A percentile compares a stretch with the other conserved stretches of the same genome.
Evolutionary conservation across 1,140 invertebrate species (phyloP).

Genomic region (Portunus trituberculatus): DNA sequence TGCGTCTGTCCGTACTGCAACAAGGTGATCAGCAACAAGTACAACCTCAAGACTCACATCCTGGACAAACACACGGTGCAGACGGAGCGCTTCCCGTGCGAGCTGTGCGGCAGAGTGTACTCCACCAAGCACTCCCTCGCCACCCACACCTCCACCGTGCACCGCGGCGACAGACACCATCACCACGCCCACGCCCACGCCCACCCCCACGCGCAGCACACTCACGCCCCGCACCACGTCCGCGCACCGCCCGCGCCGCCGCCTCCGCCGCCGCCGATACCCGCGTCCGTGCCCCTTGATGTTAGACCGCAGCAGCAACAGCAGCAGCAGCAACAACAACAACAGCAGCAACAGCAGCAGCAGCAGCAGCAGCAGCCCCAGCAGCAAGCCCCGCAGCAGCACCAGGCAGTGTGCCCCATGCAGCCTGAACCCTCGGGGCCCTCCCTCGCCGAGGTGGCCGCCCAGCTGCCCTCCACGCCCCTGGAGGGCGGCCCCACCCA

Average conservation of each 20-base stretch:
- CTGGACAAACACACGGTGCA: conserved; percentile 77
- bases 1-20: conserved; percentile 79
- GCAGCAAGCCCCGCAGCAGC: neutral
- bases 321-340: conserved; percentile 38
- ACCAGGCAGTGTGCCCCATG: neutral
- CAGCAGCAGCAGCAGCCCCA: conserved; percentile 25
- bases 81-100: conserved; percentile 79
- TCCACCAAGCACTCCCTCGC: conserved; percentile 80
- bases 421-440: conserved; percentile 34
- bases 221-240: conserved; percentile 27
- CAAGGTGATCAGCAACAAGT: conserved; percentile 78
- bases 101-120: conserved; percentile 76
- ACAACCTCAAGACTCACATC: conserved; percentile 78
- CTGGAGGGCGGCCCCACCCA: conserved; percentile 71
- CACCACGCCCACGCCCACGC: conserved; percentile 51
- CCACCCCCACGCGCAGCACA: conserved; percentile 27
- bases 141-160: conserved; percentile 93
- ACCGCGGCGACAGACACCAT: conserved; percentile 83
- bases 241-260: neutral
- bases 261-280: neutral
- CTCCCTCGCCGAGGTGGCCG: conserved; percentile 64
- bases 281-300: conserved; percentile 29
- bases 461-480: conserved; percentile 64
- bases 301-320: neutral
- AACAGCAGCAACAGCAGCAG: conserved; percentile 40